Base-by-base conservation (phyloP, 2,888 invertebrate species). In the Antheraea assamensis region DNA sequence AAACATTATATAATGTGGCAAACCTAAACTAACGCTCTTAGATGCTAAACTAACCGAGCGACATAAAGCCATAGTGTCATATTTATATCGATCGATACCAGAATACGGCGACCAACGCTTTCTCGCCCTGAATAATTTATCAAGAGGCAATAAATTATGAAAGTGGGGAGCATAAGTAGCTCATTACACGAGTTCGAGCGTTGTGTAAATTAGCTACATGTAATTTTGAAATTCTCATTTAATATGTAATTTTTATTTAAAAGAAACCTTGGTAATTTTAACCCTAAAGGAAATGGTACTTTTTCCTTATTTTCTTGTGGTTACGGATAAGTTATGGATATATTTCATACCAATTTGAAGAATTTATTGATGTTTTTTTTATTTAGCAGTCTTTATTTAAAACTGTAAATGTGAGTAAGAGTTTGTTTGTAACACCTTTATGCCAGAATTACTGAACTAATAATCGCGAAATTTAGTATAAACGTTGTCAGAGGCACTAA, bases 131-230 rank as follows among this genome's bases (percentile, higher is more conserved):
- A 73, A 75, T 75, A 73, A 75, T 75, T 73, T 72, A 75, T 73
- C 61, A 72, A 55, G 73, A 61, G 72, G 71, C 73, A 75, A 75
- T 75, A 71, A 75, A 73, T 75, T 75, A 75, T 73, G 72, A 66
- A 68, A 72, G 58, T 70, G 70, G 66, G 70, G 58, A 73, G 47
- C 70, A 73, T 75, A 75, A 75, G 75, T 75, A 75, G 73, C 73
- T 75, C 71, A 73, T 75, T 73, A 73, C 73, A 58, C 55, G 70
- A 47, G 58, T 73, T 73, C 70, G 47, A 73, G 70, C 58, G 58
- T 55, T 68, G 68, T 68, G 68, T 68, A 64, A 64, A 30, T 64
- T 64, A 64, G 30, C 17, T 64, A 64, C 61, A 64, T 64, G 30
- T 64, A 64, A 64, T 64, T 64, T 64, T 58, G 27, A 64, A 30